A percentile compares a stretch with the other conserved stretches of the same genome.
phyloP scores from a whole-genome alignment of 2,113 vertebrate genomes.

The Hydrolagus affinis region DNA sequence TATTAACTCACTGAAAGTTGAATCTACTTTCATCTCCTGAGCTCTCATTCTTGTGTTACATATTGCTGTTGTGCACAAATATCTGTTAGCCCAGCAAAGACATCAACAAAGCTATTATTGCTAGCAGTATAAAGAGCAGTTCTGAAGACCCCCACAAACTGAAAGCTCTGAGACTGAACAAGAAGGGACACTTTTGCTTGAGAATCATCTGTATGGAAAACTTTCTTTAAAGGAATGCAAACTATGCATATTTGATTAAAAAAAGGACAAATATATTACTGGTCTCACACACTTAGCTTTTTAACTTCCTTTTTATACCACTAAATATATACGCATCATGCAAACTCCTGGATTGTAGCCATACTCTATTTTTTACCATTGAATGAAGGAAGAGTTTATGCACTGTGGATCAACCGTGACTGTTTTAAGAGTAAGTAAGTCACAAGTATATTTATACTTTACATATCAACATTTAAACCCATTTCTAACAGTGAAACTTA shows the following conservation, averaged over 20 bases:
- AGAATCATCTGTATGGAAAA: neutral
- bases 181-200: neutral
- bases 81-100: neutral
- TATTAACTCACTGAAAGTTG: neutral
- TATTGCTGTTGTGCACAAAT: neutral
- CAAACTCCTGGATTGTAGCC: neutral
- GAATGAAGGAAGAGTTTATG: neutral
- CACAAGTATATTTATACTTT: neutral
- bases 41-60: neutral
- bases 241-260: neutral
- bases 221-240: neutral
- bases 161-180: neutral
- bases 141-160: neutral
- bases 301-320: neutral
- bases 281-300: neutral
- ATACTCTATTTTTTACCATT: neutral
- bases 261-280: neutral
- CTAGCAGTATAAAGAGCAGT: neutral
- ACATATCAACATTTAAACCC: slow-evolving; percentile 2
- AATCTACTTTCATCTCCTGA: neutral
- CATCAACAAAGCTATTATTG: neutral
- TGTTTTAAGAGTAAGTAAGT: slow-evolving; percentile 5
- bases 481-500: neutral
- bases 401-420: neutral
- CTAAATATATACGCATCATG: neutral